phyloP scores from a whole-genome alignment of 2,797 vertebrate species.

The Ispidina lecontei region DNA sequence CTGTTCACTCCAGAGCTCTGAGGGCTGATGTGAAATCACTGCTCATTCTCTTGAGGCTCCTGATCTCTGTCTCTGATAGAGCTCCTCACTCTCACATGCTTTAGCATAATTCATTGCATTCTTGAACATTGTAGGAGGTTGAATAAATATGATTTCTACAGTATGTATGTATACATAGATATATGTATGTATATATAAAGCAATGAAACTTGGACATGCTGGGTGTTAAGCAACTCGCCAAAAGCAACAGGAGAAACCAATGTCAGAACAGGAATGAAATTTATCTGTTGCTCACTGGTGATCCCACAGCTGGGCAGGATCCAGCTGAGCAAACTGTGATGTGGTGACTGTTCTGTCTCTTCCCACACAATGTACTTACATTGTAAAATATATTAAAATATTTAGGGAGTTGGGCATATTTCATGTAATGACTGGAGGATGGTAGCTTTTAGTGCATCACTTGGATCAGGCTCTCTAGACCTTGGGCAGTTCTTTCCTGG shows the following conservation, averaged over 20 bases:
- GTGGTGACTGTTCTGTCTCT: constrained; percentile 27
- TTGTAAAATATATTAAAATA: constrained; percentile 45
- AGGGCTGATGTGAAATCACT: background rate
- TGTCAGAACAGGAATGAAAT: constrained; percentile 56
- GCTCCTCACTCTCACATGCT: constrained; percentile 20
- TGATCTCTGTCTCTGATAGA: constrained; percentile 39
- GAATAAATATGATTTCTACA: constrained; percentile 62
- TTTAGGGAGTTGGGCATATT: background rate
- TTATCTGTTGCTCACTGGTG: constrained; percentile 49
- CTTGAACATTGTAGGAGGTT: constrained; percentile 62
- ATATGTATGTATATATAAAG: constrained; percentile 50
- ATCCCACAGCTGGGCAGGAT: constrained; percentile 50
- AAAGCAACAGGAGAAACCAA: constrained; percentile 49
- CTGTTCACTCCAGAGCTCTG: constrained; percentile 5
- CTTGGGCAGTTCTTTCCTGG: background rate
- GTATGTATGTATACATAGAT: constrained; percentile 56
- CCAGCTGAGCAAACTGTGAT: constrained; percentile 48
- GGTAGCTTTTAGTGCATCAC: background rate
- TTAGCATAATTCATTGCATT: constrained; percentile 51
- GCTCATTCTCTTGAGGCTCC: background rate
- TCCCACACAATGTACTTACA: background rate
- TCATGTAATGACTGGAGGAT: background rate
- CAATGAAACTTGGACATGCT: constrained; percentile 38
- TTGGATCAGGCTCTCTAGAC: background rate
- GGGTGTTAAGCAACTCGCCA: constrained; percentile 27